Percentiles rank a stretch among this genome's conserved stretches.
These are phyloP conservation scores for Aleiodes alternator DNA, from an alignment of 2,888 invertebrate species.

Conservation along the genomic window DNA sequence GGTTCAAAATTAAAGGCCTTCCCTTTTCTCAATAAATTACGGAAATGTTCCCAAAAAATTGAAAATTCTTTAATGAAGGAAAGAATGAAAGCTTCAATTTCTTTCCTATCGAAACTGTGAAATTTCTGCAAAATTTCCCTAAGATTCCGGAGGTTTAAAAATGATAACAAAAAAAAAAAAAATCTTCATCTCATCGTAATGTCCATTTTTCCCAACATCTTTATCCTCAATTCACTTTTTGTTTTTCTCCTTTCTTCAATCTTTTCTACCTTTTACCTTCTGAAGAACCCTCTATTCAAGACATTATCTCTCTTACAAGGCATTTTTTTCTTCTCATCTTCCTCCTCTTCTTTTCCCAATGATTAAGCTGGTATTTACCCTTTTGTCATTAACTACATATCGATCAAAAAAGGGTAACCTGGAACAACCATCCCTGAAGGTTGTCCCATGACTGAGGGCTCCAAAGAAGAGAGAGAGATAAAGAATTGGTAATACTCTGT, in stretches of 20 bases:
- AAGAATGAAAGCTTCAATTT: too few relatives aligned
- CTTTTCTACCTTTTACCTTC: not conserved
- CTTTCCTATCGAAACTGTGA: too few relatives aligned
- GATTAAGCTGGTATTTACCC: slow-evolving; percentile 12
- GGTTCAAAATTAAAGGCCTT: too few relatives aligned
- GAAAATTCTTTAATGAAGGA: too few relatives aligned
- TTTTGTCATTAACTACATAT: slow-evolving; percentile 33
- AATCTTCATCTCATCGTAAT: too few relatives aligned
- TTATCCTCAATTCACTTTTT: not conserved
- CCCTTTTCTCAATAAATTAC: too few relatives aligned
- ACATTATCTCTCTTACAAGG: slow-evolving; percentile 8
- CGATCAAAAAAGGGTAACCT: slow-evolving; percentile 16
- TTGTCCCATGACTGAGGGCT: not conserved
- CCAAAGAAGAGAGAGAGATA: too few relatives aligned
- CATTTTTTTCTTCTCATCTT: slow-evolving; percentile 1
- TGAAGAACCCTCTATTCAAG: slow-evolving; percentile 11
- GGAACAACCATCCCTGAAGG: slow-evolving; percentile 19
- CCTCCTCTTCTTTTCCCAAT: not conserved
- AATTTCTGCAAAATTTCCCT: too few relatives aligned
- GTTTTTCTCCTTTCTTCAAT: not conserved
- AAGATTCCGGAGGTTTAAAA: too few relatives aligned
- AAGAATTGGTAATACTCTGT: slow-evolving; percentile 25
- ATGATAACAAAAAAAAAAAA: too few relatives aligned
- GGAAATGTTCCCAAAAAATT: too few relatives aligned
- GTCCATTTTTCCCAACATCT: not conserved